phyloP scores from a whole-genome alignment of 2,888 invertebrate species.

The Oscheius sp. region DNA sequence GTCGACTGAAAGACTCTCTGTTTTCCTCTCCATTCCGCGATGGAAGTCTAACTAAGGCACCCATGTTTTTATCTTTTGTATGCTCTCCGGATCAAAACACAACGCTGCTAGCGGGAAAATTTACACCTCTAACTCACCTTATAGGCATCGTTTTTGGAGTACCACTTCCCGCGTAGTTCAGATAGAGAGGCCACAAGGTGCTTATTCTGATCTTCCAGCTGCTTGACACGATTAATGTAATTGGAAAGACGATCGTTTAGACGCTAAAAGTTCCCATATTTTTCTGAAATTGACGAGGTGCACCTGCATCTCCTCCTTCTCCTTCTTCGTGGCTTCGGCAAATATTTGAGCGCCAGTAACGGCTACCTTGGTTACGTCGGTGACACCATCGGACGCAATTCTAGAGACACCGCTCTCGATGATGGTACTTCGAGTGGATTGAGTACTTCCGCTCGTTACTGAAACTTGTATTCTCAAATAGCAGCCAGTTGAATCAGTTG shows the following conservation, averaged over 20 bases:
- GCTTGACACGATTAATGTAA: conserved; percentile 25
- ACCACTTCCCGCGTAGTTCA: conserved; percentile 22
- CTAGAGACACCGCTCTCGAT: conserved; percentile 9
- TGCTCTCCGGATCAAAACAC: neutral
- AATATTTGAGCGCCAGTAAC: conserved; percentile 22
- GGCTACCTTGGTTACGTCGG: neutral
- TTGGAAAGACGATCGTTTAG: conserved; percentile 30
- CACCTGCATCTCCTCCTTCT: conserved; percentile 33
- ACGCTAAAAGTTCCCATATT: conserved; percentile 15
- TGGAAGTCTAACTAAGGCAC: neutral
- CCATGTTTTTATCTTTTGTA: conserved; percentile 1
- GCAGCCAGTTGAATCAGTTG: neutral
- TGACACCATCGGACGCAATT: neutral
- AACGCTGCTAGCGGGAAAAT: neutral
- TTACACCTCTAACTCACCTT: conserved; percentile 23
- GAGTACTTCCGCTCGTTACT: neutral
- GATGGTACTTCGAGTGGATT: neutral
- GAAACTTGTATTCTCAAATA: neutral
- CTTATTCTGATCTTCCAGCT: conserved; percentile 21
- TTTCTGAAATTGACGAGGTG: too few species aligned
- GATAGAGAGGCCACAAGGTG: neutral
- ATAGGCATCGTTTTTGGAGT: conserved; percentile 25
- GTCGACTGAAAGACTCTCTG: neutral
- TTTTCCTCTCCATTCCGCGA: neutral
- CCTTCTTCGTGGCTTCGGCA: conserved; percentile 24